Conservation (phyloP, 2,113 vertebrate species). For the Seriola rivoliana region DNA sequence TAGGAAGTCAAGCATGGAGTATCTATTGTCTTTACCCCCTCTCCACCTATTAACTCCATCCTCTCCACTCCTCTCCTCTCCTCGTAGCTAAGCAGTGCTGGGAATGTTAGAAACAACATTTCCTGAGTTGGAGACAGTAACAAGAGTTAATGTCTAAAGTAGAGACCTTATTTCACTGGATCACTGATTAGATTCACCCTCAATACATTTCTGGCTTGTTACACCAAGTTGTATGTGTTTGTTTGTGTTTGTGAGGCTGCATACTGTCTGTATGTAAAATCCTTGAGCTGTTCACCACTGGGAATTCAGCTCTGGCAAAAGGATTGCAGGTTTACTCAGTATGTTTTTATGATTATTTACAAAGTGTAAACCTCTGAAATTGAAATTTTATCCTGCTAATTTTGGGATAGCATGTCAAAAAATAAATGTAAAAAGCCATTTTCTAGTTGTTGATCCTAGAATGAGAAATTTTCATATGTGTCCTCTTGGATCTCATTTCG, state of each 20-base stretch:
- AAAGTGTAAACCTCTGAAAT: constrained; percentile 13
- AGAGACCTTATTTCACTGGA: constrained; percentile 68
- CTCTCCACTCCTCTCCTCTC: neutral
- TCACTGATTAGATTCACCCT: constrained; percentile 67
- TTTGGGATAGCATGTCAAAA: neutral
- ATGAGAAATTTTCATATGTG: neutral
- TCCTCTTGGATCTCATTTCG: neutral
- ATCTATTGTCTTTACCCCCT: constrained; percentile 69
- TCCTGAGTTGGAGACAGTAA: constrained; percentile 68
- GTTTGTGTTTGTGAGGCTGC: neutral
- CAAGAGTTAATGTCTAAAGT: constrained; percentile 64
- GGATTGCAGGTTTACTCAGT: constrained; percentile 5
- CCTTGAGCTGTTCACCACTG: constrained; percentile 13
- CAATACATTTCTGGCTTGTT: constrained; percentile 38
- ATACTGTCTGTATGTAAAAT: constrained; percentile 15
- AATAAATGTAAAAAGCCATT: neutral
- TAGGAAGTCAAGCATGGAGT: constrained; percentile 72
- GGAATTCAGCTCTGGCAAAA: constrained; percentile 29
- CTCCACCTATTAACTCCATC: constrained; percentile 40
- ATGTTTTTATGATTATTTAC: constrained; percentile 16
- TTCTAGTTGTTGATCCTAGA: neutral
- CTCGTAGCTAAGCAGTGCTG: constrained; percentile 40
- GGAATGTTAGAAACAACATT: constrained; percentile 61
- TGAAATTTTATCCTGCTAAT: neutral
- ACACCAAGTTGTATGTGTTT: constrained; percentile 1